These are phyloP conservation scores for Tyria jacobaeae DNA, from an alignment of 2,888 invertebrate genomes.

Conservation along the genomic window DNA sequence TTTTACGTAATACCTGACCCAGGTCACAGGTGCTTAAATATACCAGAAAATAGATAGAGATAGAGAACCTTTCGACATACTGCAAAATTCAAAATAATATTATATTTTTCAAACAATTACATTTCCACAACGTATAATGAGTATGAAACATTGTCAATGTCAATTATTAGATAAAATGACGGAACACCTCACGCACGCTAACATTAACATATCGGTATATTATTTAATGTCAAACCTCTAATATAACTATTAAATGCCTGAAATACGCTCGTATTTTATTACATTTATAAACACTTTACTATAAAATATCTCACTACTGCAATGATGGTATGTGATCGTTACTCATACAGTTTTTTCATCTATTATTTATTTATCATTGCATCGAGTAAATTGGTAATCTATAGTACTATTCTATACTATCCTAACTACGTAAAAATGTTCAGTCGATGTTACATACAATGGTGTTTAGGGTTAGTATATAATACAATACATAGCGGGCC, in stretches of 20 bases:
- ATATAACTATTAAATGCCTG: constrained; percentile 80
- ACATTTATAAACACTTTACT: constrained; percentile 67
- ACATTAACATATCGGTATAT: constrained; percentile 66
- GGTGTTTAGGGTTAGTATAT: constrained; percentile 73
- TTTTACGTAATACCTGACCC: no score
- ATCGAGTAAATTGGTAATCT: constrained; percentile 63
- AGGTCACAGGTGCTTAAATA: no score
- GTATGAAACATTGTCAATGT: constrained; percentile 48
- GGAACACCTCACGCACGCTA: constrained; percentile 73
- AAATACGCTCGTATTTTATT: constrained; percentile 75
- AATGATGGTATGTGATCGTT: constrained; percentile 60
- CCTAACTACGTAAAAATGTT: constrained; percentile 84
- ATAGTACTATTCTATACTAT: constrained; percentile 65
- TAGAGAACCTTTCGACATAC: no score
- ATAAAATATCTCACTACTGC: constrained; percentile 75
- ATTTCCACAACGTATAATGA: constrained; percentile 13
- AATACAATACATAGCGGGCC: constrained; percentile 50
- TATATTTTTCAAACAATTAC: no score
- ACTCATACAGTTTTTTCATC: constrained; percentile 46
- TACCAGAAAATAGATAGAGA: no score
- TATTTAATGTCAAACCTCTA: constrained; percentile 69
- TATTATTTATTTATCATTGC: constrained; percentile 58
- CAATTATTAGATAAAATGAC: constrained; percentile 59
- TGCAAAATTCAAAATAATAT: not conserved
- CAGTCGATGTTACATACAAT: constrained; percentile 86